phyloP scores from a whole-genome alignment of 2,888 invertebrate species.

The Cyrtodaria siliqua region DNA sequence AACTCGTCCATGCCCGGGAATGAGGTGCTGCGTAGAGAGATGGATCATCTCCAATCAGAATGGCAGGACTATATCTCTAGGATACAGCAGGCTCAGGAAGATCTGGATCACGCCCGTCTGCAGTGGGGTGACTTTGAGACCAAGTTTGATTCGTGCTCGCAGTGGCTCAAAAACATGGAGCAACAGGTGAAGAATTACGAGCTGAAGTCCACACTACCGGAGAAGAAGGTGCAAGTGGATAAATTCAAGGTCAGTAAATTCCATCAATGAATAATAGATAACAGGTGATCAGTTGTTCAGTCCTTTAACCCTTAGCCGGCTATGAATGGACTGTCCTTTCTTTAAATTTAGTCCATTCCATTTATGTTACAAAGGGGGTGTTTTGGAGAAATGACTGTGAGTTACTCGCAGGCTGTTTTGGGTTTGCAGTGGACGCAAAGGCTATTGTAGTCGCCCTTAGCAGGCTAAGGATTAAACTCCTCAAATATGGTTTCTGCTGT shows the following conservation, averaged over 20 bases:
- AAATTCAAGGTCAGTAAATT: slow-evolving; percentile 89
- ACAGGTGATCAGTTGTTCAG: too few species aligned
- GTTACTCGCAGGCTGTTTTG: too few species aligned
- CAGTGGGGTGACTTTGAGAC: slow-evolving; percentile 94
- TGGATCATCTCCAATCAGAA: slow-evolving; percentile 95
- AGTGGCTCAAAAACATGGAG: slow-evolving; percentile 95
- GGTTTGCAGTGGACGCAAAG: too few species aligned
- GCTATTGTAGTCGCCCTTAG: too few species aligned
- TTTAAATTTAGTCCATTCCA: too few species aligned
- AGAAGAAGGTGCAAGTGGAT: slow-evolving; percentile 92
- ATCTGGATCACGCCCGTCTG: slow-evolving; percentile 94
- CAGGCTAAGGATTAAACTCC: too few species aligned
- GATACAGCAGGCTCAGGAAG: slow-evolving; percentile 87
- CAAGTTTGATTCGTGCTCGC: slow-evolving; percentile 91
- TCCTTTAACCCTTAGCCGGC: too few species aligned
- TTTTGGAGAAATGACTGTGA: too few species aligned
- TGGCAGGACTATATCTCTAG: slow-evolving; percentile 89
- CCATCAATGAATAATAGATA: too few species aligned
- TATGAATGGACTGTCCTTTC: too few species aligned
- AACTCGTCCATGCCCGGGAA: slow-evolving; percentile 95
- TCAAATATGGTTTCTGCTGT: too few species aligned
- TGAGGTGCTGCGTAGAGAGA: slow-evolving; percentile 94
- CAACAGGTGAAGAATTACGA: slow-evolving; percentile 93
- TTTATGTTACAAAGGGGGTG: too few species aligned
- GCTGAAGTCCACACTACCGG: slow-evolving; percentile 93